A percentile compares a stretch with the other conserved stretches of the same genome.
These are phyloP conservation scores for Dicycla oo DNA, from an alignment of 2,888 invertebrate genomes.

Conservation along the genomic window DNA sequence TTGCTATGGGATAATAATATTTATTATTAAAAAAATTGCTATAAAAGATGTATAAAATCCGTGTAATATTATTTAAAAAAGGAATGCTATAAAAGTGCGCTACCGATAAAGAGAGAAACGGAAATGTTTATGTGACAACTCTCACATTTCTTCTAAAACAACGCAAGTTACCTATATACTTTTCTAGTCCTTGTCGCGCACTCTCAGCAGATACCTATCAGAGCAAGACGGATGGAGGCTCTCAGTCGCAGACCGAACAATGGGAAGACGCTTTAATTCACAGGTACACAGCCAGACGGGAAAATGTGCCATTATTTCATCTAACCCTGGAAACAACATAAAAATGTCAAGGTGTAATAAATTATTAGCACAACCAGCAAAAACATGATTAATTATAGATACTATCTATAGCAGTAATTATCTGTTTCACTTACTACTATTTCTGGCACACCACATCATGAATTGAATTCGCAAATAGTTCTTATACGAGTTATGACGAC, in stretches of 20 bases:
- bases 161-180: constrained; percentile 43
- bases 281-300: constrained; percentile 65
- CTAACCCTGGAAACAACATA: constrained; percentile 48
- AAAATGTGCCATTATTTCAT: constrained; percentile 67
- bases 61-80: too few relatives aligned
- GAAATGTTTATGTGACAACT: constrained; percentile 52
- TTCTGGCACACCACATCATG: constrained; percentile 41
- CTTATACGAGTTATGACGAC: constrained; percentile 62
- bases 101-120: constrained; percentile 29
- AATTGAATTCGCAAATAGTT: constrained; percentile 59
- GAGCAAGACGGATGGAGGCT: constrained; percentile 79
- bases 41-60: not conserved
- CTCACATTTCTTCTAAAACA: constrained; percentile 63
- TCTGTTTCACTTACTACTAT: constrained; percentile 51
- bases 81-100: too few relatives aligned
- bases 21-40: not conserved
- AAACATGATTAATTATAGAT: constrained; percentile 39
- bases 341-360: constrained; percentile 59
- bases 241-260: constrained; percentile 73
- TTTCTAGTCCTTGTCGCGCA: constrained; percentile 67
- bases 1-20: constrained; percentile 2
- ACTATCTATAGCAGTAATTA: constrained; percentile 57
- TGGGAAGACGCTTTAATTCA: constrained; percentile 73
- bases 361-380: constrained; percentile 35
- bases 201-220: constrained; percentile 78